These are phyloP conservation scores for Lochmaea capreae DNA, from an alignment of 2,888 invertebrate species.

Conservation along the genomic window DNA sequence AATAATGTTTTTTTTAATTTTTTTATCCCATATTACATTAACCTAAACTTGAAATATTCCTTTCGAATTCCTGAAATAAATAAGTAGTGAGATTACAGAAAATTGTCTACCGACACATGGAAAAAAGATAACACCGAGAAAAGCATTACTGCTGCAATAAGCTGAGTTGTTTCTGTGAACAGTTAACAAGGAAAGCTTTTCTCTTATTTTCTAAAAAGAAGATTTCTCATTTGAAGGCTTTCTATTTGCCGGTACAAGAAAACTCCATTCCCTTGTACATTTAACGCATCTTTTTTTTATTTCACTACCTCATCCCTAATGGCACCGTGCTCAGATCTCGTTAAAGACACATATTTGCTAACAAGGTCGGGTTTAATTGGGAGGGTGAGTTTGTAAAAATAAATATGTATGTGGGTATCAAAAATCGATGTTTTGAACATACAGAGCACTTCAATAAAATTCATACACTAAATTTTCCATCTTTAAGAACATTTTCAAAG, in stretches of 20 bases:
- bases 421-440: no score
- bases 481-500: no score
- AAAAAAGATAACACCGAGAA: not conserved
- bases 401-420: not conserved
- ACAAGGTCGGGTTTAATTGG: not conserved
- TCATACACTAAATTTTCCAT: no score
- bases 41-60: not conserved
- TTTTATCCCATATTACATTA: no score
- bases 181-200: constrained; percentile 16
- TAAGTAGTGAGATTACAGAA: not conserved
- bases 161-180: not conserved
- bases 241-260: constrained; percentile 24
- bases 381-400: not conserved
- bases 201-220: constrained; percentile 21
- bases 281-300: constrained; percentile 17
- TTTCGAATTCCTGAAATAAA: not conserved
- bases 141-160: constrained; percentile 1
- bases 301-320: not conserved
- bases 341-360: constrained; percentile 2
- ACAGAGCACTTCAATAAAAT: no score
- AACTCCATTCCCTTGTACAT: constrained; percentile 26
- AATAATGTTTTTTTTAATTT: no score
- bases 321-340: constrained; percentile 8
- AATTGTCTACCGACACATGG: not conserved
- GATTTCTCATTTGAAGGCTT: constrained; percentile 20